These are phyloP conservation scores for Dermatemys mawii DNA, from an alignment of 2,113 vertebrate species.

Conservation along the genomic window DNA sequence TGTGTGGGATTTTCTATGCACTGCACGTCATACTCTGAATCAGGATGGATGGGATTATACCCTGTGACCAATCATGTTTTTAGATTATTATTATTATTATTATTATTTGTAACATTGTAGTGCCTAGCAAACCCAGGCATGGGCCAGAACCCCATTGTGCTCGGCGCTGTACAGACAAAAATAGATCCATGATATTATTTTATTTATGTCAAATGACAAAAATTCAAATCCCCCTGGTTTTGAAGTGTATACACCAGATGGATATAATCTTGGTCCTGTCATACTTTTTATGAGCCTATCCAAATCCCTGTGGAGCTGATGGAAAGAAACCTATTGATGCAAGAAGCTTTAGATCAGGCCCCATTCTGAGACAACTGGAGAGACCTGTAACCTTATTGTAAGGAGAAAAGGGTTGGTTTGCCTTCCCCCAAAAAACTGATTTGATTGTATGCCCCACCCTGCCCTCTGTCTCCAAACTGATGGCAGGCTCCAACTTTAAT, in stretches of 20 bases:
- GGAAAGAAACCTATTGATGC: neutral
- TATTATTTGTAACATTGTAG: no score
- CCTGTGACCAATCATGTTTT: neutral
- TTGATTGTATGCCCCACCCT: neutral
- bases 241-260: neutral
- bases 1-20: constrained; percentile 22
- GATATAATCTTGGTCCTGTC: neutral
- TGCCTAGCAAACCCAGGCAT: no score
- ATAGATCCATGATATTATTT: no score
- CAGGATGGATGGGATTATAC: neutral
- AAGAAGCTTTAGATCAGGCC: neutral
- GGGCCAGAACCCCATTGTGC: no score
- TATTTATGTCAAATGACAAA: neutral
- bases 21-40: neutral
- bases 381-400: neutral
- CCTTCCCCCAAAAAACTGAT: neutral
- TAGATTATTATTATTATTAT: neutral
- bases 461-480: neutral
- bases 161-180: no score
- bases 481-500: neutral
- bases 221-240: neutral
- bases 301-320: neutral
- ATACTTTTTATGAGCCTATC: neutral
- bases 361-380: neutral
- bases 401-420: neutral